Percentiles rank a stretch among this genome's conserved stretches.
phyloP scores from a whole-genome alignment of 1,140 invertebrate species.

The Frieseomelitta varia region DNA sequence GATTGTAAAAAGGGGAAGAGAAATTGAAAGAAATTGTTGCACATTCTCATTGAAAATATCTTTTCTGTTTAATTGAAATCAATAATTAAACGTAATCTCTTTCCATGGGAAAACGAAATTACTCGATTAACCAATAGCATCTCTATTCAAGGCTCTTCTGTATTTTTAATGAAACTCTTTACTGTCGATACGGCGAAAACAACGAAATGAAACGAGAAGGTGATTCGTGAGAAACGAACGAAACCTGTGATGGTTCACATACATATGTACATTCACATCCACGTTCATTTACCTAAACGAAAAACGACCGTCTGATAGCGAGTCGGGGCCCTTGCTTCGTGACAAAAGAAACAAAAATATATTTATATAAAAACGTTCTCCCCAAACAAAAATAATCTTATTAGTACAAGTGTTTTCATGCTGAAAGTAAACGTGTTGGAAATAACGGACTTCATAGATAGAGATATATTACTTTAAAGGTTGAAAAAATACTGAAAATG shows the following conservation, averaged over 20 bases:
- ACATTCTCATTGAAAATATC: neutral
- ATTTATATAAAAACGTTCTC: conserved; percentile 12
- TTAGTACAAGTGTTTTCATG: neutral
- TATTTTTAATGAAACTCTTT: too few species aligned
- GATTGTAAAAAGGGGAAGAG: neutral
- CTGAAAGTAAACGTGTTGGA: neutral
- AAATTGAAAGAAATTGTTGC: neutral
- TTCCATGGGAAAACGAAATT: neutral
- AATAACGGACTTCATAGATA: neutral
- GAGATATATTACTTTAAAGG: neutral
- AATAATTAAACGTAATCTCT: neutral
- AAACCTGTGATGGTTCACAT: conserved; percentile 28
- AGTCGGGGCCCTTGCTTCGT: conserved; percentile 80
- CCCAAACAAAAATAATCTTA: conserved; percentile 16
- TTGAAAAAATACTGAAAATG: neutral
- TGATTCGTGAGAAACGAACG: neutral
- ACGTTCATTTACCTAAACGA: conserved; percentile 81
- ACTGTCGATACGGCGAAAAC: neutral
- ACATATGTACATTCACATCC: conserved; percentile 50
- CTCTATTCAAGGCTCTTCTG: neutral
- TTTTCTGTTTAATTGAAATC: neutral
- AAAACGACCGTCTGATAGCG: conserved; percentile 81
- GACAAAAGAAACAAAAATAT: conserved; percentile 63
- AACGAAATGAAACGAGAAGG: neutral
- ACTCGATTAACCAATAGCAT: neutral